Evolutionary conservation across 53 echinoderm and acorn worm genomes (phyloP), one percentile per base, ranked within the genome.

Genomic region (Actinopyga echinites): DNA sequence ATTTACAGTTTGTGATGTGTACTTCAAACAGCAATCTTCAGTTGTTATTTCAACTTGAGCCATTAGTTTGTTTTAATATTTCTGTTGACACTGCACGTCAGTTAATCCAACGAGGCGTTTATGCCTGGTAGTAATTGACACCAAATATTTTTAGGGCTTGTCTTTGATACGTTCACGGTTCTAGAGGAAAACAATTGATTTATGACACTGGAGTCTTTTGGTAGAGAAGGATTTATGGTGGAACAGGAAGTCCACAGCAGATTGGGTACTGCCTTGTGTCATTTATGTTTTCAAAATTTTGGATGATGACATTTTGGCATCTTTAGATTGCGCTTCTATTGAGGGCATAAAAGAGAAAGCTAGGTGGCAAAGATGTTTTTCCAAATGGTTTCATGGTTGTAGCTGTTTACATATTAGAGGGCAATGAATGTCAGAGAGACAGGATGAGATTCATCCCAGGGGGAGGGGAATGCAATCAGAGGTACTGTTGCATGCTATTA

Each of bases 391-490:
- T 44, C 19, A n/a, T 71, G 40, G 71, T 71, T 13, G 71, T 71
- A 26, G 42, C 36, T 71, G 45, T 71, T 69, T 71, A 71, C 71
- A 71, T 40, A 71, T 71, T 40, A 44, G 42, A 71, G 45, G 44
- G 34, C 49, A 49, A 17, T 49, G 49, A 49, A 49, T 49, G 49
- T 49, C 49, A 49, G 15, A 0, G 13, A 49, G 49, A 15, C 17
- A 49, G 49, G 17, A 49, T 49, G 17, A 49, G 49, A 49, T 49
- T 15, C 17, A 49, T 49, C 49, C 49, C 49, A 49, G 13, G 29
- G 64, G 32, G 13, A n/a, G 23, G 23, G 32, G 4, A 64, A 29
- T n/a, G 1, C 3, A 64, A 64, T 29, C 32, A 32, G 13, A 19
- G 32, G 15, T 29, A 29, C 64, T 22, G 30, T n/a, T 15, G 32